Percentiles rank a stretch among this genome's conserved stretches.
Evolutionary conservation across 2,888 invertebrate genomes (phyloP).

Genomic region (Nomada fucata): DNA sequence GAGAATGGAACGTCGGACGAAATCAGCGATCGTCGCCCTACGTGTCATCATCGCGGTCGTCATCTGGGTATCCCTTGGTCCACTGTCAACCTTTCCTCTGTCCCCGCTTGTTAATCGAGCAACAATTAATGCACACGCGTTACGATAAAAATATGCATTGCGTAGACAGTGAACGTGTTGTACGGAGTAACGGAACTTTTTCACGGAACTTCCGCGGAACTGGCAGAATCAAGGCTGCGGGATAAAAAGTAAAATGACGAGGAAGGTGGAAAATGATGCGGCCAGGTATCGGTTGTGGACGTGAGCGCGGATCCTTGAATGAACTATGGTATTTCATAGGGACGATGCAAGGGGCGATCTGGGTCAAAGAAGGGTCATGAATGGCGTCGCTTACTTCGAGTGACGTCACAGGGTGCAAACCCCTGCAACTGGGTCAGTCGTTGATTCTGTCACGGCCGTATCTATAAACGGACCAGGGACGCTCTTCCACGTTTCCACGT

Average conservation of each 20-base stretch:
- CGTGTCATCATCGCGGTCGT: background rate
- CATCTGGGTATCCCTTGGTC: rapidly evolving
- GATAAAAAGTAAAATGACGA: background rate
- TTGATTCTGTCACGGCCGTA: slow-evolving; percentile 78
- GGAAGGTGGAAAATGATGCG: background rate
- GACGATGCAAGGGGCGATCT: slow-evolving; percentile 71
- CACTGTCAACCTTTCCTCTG: too few species aligned
- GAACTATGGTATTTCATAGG: slow-evolving; percentile 81
- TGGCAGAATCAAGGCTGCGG: background rate
- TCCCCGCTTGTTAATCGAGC: too few species aligned
- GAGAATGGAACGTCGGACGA: slow-evolving; percentile 39
- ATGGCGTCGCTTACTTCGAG: slow-evolving; percentile 77
- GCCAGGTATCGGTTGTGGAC: background rate
- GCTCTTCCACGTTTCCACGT: slow-evolving; percentile 53
- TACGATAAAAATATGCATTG: too few species aligned
- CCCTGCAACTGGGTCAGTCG: slow-evolving; percentile 80
- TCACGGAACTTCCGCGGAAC: background rate
- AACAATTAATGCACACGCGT: too few species aligned
- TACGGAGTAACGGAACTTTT: background rate
- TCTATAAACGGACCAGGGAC: slow-evolving; percentile 67
- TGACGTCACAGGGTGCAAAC: slow-evolving; percentile 82
- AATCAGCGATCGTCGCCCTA: slow-evolving; percentile 33
- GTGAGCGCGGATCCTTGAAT: slow-evolving; percentile 72
- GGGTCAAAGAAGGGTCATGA: slow-evolving; percentile 80
- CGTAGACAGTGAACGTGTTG: too few species aligned